A percentile compares a stretch with the other conserved stretches of the same genome.
phyloP scores from a whole-genome alignment of 2,888 invertebrate species.

The Sphaerophoria taeniata region DNA sequence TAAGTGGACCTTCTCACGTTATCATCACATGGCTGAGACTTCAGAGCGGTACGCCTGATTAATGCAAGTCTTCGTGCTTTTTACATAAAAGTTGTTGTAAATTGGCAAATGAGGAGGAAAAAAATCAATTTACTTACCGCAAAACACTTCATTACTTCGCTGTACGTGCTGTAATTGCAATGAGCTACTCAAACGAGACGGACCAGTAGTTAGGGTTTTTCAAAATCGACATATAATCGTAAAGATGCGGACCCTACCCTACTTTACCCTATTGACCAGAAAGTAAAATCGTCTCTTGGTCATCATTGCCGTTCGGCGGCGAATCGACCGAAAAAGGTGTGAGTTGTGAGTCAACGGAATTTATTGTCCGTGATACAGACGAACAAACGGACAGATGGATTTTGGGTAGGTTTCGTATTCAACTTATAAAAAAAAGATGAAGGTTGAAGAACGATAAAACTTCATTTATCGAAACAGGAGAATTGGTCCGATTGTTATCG shows the following conservation, averaged over 20 bases:
- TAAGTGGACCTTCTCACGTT: slow-evolving; percentile 74
- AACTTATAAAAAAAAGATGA: neutral
- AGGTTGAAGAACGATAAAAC: slow-evolving; percentile 35
- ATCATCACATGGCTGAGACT: slow-evolving; percentile 66
- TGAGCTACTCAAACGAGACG: slow-evolving; percentile 45
- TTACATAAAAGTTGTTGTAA: slow-evolving; percentile 33
- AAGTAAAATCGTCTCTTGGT: slow-evolving; percentile 15
- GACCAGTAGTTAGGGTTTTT: neutral
- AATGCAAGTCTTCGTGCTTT: slow-evolving; percentile 68
- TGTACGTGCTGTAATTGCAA: slow-evolving; percentile 70
- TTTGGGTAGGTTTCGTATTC: slow-evolving; percentile 64
- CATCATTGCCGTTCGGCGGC: neutral
- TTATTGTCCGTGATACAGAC: slow-evolving; percentile 59
- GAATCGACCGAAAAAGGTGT: slow-evolving; percentile 26
- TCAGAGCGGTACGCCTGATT: slow-evolving; percentile 60
- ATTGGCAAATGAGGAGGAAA: slow-evolving; percentile 15
- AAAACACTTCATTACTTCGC: slow-evolving; percentile 63
- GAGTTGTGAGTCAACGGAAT: slow-evolving; percentile 60
- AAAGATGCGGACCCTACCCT: slow-evolving; percentile 43
- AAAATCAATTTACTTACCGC: slow-evolving; percentile 43
- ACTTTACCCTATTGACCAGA: slow-evolving; percentile 21
- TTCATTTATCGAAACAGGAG: slow-evolving; percentile 57
- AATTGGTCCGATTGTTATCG: slow-evolving; percentile 70
- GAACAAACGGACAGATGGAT: slow-evolving; percentile 50
- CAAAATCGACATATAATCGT: slow-evolving; percentile 41